These are phyloP conservation scores for Archips xylosteana DNA, from an alignment of 2,888 invertebrate genomes.

Conservation along the genomic window DNA sequence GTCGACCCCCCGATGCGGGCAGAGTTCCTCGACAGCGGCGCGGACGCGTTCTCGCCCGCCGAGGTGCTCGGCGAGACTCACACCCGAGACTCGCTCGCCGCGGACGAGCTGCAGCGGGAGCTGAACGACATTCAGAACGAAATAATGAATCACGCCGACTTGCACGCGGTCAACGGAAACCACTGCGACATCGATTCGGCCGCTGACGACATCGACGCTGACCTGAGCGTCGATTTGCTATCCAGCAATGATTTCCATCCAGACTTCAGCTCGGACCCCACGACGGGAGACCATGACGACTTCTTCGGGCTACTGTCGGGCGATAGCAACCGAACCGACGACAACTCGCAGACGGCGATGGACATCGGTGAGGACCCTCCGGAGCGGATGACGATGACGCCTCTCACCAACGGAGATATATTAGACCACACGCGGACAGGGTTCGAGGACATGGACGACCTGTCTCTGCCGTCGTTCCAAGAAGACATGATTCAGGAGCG, in stretches of 20 bases:
- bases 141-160: constrained; percentile 74
- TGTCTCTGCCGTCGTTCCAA: constrained; percentile 76
- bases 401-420: constrained; percentile 73
- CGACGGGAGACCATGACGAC: constrained; percentile 69
- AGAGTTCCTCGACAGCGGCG: constrained; percentile 67
- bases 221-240: constrained; percentile 64
- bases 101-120: constrained; percentile 75
- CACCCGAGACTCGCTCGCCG: constrained; percentile 69
- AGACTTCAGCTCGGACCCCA: constrained; percentile 68
- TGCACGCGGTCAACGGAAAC: constrained; percentile 60
- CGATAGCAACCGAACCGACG: constrained; percentile 59
- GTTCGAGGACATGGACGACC: constrained; percentile 79
- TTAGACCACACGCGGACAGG: constrained; percentile 71
- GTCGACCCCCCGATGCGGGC: constrained; percentile 74
- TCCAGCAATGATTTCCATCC: constrained; percentile 67
- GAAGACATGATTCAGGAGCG: constrained; percentile 73
- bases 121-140: constrained; percentile 79
- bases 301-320: constrained; percentile 74
- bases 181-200: constrained; percentile 56
- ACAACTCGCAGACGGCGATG: constrained; percentile 68
- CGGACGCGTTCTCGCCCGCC: constrained; percentile 58
- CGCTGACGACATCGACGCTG: constrained; percentile 64
- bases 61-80: constrained; percentile 67
- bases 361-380: constrained; percentile 70
- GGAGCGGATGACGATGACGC: constrained; percentile 73